Evolutionary conservation across 2,113 vertebrate genomes (phyloP).

Genomic region (Zosterops borbonicus): DNA sequence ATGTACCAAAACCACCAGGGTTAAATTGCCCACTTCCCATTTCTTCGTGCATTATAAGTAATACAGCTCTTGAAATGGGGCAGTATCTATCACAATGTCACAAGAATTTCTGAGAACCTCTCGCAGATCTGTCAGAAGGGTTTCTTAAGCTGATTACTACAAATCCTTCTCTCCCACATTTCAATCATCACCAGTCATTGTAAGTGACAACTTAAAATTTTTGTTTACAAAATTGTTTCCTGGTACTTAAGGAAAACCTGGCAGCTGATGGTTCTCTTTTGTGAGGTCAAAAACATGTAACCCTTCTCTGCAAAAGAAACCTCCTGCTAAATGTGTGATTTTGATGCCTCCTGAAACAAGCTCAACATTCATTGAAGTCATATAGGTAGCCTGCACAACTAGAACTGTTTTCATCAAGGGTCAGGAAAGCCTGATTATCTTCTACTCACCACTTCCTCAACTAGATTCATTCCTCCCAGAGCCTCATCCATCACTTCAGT

Average conservation of each 20-base stretch:
- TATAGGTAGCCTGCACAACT: neutral
- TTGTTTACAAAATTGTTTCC: neutral
- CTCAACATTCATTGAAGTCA: neutral
- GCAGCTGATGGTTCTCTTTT: neutral
- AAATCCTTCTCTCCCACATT: neutral
- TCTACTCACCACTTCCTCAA: conserved; percentile 54
- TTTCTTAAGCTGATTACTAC: neutral
- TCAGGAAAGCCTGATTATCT: conserved; percentile 10
- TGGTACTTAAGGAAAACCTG: neutral
- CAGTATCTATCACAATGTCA: neutral
- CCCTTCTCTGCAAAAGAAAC: neutral
- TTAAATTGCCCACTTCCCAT: neutral
- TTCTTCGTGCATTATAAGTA: neutral
- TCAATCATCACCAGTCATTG: neutral
- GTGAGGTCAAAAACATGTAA: neutral
- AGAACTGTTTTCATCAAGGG: neutral
- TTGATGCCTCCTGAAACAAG: neutral
- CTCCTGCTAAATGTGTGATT: neutral
- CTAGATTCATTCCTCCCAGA: conserved; percentile 33
- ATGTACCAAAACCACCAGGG: neutral
- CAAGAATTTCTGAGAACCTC: neutral
- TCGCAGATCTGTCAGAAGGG: neutral
- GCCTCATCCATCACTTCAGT: conserved; percentile 35
- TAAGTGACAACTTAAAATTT: neutral
- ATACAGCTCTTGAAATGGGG: neutral